Conservation (phyloP, 1,140 invertebrate genomes). For the Hermatobates lingyangjiaoensis region DNA sequence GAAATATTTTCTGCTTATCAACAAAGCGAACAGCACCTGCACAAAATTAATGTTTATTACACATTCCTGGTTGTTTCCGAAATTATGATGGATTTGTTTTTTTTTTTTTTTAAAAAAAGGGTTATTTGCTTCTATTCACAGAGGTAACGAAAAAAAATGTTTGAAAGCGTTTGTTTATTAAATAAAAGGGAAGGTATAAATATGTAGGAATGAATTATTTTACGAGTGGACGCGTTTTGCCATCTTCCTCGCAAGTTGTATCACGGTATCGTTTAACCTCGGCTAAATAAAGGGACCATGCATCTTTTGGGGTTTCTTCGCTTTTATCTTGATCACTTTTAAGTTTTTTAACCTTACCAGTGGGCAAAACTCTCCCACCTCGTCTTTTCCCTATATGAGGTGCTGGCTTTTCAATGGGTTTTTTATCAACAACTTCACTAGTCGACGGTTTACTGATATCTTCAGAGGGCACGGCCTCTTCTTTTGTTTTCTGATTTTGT, state of each 20-base stretch:
- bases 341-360: conserved; percentile 70
- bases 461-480: conserved; percentile 18
- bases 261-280: conserved; percentile 85
- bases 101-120: no score
- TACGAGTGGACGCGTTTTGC: conserved; percentile 70
- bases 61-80: no score
- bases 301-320: conserved; percentile 52
- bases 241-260: conserved; percentile 71
- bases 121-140: no score
- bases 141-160: no score
- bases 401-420: conserved; percentile 1
- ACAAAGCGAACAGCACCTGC: no score
- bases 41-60: no score
- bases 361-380: conserved; percentile 68
- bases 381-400: conserved; percentile 53
- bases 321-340: conserved; percentile 40
- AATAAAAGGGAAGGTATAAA: no score
- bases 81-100: no score
- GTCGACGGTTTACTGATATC: conserved; percentile 18
- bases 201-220: conserved; percentile 52
- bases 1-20: no score
- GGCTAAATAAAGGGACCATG: conserved; percentile 79
- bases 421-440: conserved; percentile 20
- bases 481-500: background rate
- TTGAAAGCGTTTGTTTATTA: no score